phyloP scores from a whole-genome alignment of 2,888 invertebrate species.

The Tinea pellionella region DNA sequence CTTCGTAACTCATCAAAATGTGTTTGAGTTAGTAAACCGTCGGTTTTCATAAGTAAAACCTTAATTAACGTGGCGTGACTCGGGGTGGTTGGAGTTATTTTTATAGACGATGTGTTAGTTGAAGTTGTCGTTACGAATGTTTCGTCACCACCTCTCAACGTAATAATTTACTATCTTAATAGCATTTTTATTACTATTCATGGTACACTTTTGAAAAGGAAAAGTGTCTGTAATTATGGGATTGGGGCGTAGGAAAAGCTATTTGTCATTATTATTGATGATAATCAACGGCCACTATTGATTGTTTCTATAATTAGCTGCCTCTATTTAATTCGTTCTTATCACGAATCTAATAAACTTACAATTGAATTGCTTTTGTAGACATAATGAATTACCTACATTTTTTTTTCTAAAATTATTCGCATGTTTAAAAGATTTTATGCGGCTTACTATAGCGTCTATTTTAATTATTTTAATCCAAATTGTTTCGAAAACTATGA shows the following conservation, averaged over 20 bases:
- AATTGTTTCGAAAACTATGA: too few species aligned
- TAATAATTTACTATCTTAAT: conserved; percentile 14
- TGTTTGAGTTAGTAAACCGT: conserved; percentile 10
- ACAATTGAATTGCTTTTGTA: neutral
- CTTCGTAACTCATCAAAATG: conserved; percentile 14
- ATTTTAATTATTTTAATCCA: too few species aligned
- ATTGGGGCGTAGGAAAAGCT: neutral
- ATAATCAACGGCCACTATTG: neutral
- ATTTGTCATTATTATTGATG: conserved; percentile 11
- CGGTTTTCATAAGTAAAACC: conserved; percentile 13
- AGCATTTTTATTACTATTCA: conserved; percentile 10
- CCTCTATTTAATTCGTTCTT: neutral
- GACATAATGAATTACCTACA: too few species aligned
- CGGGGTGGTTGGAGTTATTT: conserved; percentile 6
- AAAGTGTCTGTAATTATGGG: conserved; percentile 9
- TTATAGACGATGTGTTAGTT: conserved; percentile 3
- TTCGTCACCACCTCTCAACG: conserved; percentile 13
- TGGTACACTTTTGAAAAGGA: conserved; percentile 5
- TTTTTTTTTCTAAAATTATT: too few species aligned
- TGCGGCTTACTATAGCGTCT: too few species aligned
- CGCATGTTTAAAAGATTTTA: too few species aligned
- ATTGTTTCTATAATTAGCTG: conserved; percentile 1
- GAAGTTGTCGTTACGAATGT: conserved; percentile 11
- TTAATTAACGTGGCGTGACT: conserved; percentile 14
- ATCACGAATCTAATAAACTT: neutral